These are phyloP conservation scores for Prenolepis imparis DNA, from an alignment of 2,888 invertebrate species.

Conservation along the genomic window DNA sequence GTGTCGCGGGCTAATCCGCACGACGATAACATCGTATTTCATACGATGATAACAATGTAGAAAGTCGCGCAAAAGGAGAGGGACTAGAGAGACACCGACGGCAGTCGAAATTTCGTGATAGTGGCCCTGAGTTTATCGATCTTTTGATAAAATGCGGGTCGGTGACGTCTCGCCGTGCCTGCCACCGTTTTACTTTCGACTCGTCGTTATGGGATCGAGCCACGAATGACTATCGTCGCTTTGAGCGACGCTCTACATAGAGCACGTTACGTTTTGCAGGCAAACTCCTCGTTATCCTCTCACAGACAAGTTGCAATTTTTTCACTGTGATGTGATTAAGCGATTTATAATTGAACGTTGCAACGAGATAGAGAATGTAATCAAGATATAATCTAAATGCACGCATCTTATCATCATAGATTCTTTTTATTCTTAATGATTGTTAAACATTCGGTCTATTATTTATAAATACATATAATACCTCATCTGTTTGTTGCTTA, in stretches of 20 bases:
- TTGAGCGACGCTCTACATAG: background rate
- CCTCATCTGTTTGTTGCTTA: slow-evolving; percentile 73
- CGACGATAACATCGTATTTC: slow-evolving; percentile 12
- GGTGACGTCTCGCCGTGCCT: slow-evolving; percentile 80
- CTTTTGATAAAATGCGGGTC: slow-evolving; percentile 78
- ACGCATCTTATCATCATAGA: background rate
- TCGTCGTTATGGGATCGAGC: slow-evolving; percentile 79
- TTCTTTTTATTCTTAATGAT: slow-evolving; percentile 1
- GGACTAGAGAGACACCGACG: background rate
- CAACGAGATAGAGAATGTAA: background rate
- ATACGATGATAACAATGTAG: slow-evolving; percentile 29
- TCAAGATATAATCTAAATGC: background rate
- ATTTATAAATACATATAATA: background rate
- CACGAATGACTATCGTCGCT: slow-evolving; percentile 69
- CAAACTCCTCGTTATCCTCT: background rate
- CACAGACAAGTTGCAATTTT: background rate
- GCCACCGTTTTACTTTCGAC: slow-evolving; percentile 78
- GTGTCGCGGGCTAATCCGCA: slow-evolving; percentile 4
- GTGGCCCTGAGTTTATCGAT: slow-evolving; percentile 82
- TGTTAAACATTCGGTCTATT: background rate
- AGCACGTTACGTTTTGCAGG: background rate
- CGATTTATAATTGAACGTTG: background rate
- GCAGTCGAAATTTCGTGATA: slow-evolving; percentile 68
- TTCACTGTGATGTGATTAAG: background rate
- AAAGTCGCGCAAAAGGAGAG: slow-evolving; percentile 10